Base-by-base conservation (phyloP, 2,888 invertebrate species). In the Trichogramma dendrolimi region DNA sequence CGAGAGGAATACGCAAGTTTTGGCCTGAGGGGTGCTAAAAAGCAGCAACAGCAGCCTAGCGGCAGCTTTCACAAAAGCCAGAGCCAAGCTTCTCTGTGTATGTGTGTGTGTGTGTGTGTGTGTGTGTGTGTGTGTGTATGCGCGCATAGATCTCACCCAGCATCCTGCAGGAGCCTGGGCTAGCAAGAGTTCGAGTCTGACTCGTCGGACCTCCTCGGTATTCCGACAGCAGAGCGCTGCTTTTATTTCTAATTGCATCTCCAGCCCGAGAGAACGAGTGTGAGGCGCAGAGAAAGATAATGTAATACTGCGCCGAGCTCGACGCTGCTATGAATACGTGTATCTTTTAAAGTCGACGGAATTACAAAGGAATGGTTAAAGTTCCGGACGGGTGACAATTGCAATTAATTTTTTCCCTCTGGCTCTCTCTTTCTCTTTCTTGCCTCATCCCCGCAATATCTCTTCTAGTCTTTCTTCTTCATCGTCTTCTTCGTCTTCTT, bases 231-330 rank as follows among this genome's bases (percentile, higher is more conserved):
- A 68, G 70, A 70, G 66, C 54, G 43, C 62, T 67, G 68, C 71
- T 71, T 71, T 72, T 70, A 72, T 72, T 71, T 71, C 71, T 73
- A 73, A 73, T 73, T 73, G 69, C 71, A 66, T 71, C 68, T 67
- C 68, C 63, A 67, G 69, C 27, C 52, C 48, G 55, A 42, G 54
- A 42, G 58, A 61, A 40, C 42, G 42, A 8, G 48, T 10, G 39
- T 27, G 4, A 5, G 1, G 11, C 49, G 7, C 14, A 4, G 4
- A 56, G 4, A 4, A 39, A 65, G 58, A 60, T 62, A 64, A 64
- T 60, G 60, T 60, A 61, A 60, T 55, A 52, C 47, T 27, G 27
- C 27, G 27, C 27, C 27, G 27, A 27, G 49, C 61, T 51, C 27
- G 10, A 2, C 27, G 27, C 27, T 27, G 27, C 27, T 44, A 38